Evolutionary conservation across 2,888 invertebrate species (phyloP).

Genomic region (Drosophila eohydei): DNA sequence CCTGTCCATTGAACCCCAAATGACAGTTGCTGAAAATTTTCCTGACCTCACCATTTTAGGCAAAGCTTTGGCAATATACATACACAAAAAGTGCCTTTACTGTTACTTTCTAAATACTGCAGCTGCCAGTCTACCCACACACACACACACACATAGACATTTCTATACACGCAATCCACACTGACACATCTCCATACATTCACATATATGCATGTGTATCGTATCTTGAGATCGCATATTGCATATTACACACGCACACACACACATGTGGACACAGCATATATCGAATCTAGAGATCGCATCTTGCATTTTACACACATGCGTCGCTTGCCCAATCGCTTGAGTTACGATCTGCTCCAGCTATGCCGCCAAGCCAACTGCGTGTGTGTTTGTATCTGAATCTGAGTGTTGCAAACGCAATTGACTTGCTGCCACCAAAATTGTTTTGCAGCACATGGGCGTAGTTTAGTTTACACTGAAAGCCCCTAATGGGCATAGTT

Average conservation of each 20-base stretch:
- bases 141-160: slow-evolving; percentile 15
- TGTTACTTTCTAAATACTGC: slow-evolving; percentile 75
- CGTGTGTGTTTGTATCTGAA: background rate
- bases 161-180: slow-evolving; percentile 7
- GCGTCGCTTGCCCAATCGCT: slow-evolving; percentile 67
- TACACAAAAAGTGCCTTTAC: slow-evolving; percentile 30
- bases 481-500: too few relatives aligned
- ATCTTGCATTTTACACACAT: slow-evolving; percentile 67
- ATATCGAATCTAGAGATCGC: slow-evolving; percentile 52
- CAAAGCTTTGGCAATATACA: slow-evolving; percentile 13
- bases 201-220: slow-evolving; percentile 24
- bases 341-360: slow-evolving; percentile 61
- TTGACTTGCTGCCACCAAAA: slow-evolving; percentile 41
- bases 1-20: slow-evolving; percentile 77
- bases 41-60: slow-evolving; percentile 62
- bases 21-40: slow-evolving; percentile 76
- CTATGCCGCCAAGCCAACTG: slow-evolving; percentile 45
- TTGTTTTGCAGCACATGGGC: slow-evolving; percentile 43
- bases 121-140: slow-evolving; percentile 37
- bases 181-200: slow-evolving; percentile 1
- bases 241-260: slow-evolving; percentile 48
- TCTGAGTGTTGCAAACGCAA: slow-evolving; percentile 66
- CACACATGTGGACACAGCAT: background rate
- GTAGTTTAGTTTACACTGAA: slow-evolving; percentile 2
- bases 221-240: slow-evolving; percentile 61